A percentile compares a stretch with the other conserved stretches of the same genome.
phyloP scores from a whole-genome alignment of 1,140 invertebrate species.

The Cydia pomonella region DNA sequence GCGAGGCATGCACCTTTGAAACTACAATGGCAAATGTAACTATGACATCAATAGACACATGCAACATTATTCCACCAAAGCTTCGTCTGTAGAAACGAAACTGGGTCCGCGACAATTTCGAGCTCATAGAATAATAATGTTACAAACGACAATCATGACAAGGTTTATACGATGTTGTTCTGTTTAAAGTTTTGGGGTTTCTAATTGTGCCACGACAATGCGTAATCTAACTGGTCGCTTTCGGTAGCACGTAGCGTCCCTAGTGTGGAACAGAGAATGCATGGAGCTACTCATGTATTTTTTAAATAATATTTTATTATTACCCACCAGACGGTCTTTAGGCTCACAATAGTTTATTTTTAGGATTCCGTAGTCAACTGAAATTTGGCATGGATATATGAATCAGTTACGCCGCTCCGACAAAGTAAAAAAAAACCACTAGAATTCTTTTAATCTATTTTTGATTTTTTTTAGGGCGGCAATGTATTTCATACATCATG shows the following conservation, averaged over 20 bases:
- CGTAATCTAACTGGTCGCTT: constrained; percentile 76
- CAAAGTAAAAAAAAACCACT: too few relatives aligned
- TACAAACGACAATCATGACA: not conserved
- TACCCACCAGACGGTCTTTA: too few relatives aligned
- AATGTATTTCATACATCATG: too few relatives aligned
- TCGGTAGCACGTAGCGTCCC: constrained; percentile 61
- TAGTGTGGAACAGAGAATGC: constrained; percentile 35
- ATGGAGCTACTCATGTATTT: constrained; percentile 39
- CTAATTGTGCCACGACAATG: constrained; percentile 76
- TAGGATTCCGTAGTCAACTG: too few relatives aligned
- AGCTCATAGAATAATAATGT: not conserved
- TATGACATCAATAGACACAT: not conserved
- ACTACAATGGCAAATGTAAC: not conserved
- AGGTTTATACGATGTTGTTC: not conserved
- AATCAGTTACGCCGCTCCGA: too few relatives aligned
- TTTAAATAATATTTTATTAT: not conserved
- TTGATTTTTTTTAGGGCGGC: too few relatives aligned
- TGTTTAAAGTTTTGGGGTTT: constrained; percentile 46
- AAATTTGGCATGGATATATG: too few relatives aligned
- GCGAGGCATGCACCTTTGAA: constrained; percentile 26
- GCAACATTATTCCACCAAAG: not conserved
- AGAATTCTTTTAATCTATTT: too few relatives aligned
- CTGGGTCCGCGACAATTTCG: not conserved
- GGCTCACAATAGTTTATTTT: not conserved
- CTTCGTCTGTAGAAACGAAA: not conserved